These are phyloP conservation scores for Tetrao urogallus DNA, from an alignment of 2,113 vertebrate genomes.

Conservation along the genomic window DNA sequence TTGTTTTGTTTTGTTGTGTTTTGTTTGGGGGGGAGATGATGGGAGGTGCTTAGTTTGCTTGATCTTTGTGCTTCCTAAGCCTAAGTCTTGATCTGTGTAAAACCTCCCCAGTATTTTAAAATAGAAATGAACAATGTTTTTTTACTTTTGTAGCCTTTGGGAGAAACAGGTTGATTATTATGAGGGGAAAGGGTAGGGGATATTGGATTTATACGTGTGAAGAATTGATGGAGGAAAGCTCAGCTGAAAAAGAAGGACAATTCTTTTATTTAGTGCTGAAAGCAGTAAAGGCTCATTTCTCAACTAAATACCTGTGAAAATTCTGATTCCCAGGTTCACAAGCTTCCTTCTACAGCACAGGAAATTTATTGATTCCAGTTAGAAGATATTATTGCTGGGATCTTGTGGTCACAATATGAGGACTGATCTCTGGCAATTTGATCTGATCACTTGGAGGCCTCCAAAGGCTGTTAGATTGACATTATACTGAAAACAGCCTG, in stretches of 20 bases:
- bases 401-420: neutral
- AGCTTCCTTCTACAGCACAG: constrained; percentile 78
- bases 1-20: too few species aligned
- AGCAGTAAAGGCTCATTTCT: constrained; percentile 20
- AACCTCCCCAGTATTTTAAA: constrained; percentile 3
- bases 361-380: neutral
- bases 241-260: neutral
- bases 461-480: neutral
- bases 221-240: neutral
- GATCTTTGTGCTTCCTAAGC: neutral
- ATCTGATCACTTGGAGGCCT: neutral
- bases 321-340: constrained; percentile 81
- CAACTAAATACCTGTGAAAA: constrained; percentile 30
- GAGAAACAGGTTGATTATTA: neutral
- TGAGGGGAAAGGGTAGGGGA: neutral
- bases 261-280: neutral
- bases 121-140: neutral
- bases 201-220: constrained; percentile 2
- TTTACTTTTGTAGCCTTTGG: neutral
- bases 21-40: neutral
- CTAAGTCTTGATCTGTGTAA: neutral
- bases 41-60: neutral
- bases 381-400: neutral
- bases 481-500: neutral
- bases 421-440: neutral